These are phyloP conservation scores for Ophonus ardosiacus DNA, from an alignment of 2,888 invertebrate species.

Conservation along the genomic window DNA sequence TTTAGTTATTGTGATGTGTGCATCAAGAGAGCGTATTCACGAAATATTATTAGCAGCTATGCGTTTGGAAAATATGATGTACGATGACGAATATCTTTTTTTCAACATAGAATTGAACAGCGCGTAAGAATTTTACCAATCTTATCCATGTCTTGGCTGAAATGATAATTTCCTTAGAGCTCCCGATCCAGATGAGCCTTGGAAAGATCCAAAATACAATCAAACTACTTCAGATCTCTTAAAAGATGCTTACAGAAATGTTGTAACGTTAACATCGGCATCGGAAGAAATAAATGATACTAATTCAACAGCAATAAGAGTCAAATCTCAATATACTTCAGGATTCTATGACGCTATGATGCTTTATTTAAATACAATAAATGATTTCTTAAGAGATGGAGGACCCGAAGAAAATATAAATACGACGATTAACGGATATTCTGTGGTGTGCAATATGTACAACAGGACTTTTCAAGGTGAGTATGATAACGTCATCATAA, in stretches of 20 bases:
- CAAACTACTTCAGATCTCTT: constrained; percentile 86
- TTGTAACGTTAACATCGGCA: constrained; percentile 89
- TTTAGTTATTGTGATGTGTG: constrained; percentile 97
- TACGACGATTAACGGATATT: constrained; percentile 85
- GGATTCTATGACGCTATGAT: constrained; percentile 98
- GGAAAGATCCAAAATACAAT: constrained; percentile 83
- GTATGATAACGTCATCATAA: constrained; percentile 48
- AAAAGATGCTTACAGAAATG: constrained; percentile 89
- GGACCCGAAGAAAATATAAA: constrained; percentile 73
- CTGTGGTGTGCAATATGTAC: constrained; percentile 91
- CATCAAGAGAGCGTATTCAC: constrained; percentile 91
- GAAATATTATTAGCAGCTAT: constrained; percentile 96
- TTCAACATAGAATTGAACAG: constrained; percentile 98
- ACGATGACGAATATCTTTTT: constrained; percentile 98
- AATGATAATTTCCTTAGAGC: constrained; percentile 68
- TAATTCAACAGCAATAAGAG: constrained; percentile 82
- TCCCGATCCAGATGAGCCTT: constrained; percentile 82
- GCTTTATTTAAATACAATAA: constrained; percentile 93
- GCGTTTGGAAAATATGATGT: constrained; percentile 92
- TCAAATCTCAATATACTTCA: constrained; percentile 74
- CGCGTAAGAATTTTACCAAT: constrained; percentile 82
- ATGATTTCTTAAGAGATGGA: constrained; percentile 84
- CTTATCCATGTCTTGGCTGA: background rate
- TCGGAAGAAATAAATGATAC: constrained; percentile 88
- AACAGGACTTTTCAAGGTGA: constrained; percentile 90